These are phyloP conservation scores for Isurus oxyrinchus DNA, from an alignment of 2,113 vertebrate species.

Conservation along the genomic window DNA sequence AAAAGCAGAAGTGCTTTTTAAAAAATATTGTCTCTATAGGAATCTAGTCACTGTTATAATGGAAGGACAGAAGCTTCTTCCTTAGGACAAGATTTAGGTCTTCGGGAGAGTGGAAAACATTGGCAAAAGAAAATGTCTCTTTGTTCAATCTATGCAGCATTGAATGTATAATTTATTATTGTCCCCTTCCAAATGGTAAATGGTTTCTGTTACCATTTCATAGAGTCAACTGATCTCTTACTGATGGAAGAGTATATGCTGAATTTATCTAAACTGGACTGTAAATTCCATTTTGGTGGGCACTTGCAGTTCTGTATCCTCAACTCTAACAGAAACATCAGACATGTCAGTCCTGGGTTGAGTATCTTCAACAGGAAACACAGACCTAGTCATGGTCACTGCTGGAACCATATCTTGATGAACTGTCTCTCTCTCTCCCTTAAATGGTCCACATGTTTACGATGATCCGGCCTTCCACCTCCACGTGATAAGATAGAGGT, in stretches of 20 bases:
- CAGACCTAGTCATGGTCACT: no score
- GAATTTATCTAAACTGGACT: neutral
- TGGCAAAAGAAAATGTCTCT: neutral
- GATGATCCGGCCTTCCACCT: no score
- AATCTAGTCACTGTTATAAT: neutral
- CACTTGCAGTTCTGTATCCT: no score
- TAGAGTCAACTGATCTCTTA: neutral
- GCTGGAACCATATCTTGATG: no score
- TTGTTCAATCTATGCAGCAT: neutral
- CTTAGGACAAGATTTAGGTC: neutral
- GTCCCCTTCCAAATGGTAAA: neutral
- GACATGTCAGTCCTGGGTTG: no score
- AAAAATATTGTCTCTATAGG: neutral
- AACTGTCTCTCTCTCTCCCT: no score
- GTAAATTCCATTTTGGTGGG: neutral
- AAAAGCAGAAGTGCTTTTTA: neutral
- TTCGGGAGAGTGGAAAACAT: neutral
- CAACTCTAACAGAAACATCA: no score
- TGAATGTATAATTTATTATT: neutral
- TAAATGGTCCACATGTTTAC: no score
- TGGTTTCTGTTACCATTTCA: neutral
- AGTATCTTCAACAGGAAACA: no score
- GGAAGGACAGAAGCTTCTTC: neutral
- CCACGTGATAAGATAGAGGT: no score
- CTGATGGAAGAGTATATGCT: neutral